Percentiles rank a stretch among this genome's conserved stretches.
These are phyloP conservation scores for Zelostemma sp. DNA, from an alignment of 1,140 invertebrate genomes.

Conservation along the genomic window DNA sequence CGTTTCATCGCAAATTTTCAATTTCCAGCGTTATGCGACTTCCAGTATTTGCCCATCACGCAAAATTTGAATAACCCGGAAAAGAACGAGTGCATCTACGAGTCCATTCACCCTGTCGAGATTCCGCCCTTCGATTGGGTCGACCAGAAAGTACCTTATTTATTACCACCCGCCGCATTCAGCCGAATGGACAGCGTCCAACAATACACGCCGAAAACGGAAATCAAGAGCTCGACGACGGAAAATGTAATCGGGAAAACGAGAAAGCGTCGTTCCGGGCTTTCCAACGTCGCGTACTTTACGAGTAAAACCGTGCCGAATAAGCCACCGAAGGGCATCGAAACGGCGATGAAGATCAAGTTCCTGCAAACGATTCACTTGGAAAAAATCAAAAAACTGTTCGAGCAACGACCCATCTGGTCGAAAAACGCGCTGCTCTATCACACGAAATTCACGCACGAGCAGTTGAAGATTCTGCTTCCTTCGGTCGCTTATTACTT, in stretches of 20 bases:
- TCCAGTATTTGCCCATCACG: conserved; percentile 87
- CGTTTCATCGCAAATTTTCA: background rate
- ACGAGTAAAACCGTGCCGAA: conserved; percentile 70
- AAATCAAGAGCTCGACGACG: conserved; percentile 49
- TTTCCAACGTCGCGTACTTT: conserved; percentile 73
- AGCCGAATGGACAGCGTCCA: conserved; percentile 81
- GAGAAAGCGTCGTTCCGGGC: conserved; percentile 70
- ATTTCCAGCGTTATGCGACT: conserved; percentile 85
- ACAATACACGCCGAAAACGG: conserved; percentile 65
- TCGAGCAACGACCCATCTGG: conserved; percentile 88
- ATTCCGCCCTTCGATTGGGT: conserved; percentile 75
- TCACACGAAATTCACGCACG: conserved; percentile 74
- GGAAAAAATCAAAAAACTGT: conserved; percentile 74
- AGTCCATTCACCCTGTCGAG: conserved; percentile 76
- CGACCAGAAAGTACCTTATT: conserved; percentile 74
- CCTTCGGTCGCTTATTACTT: conserved; percentile 88
- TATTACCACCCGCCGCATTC: conserved; percentile 83
- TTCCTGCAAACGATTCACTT: conserved; percentile 66
- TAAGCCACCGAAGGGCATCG: conserved; percentile 69
- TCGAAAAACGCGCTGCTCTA: conserved; percentile 81
- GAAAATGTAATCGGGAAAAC: conserved; percentile 71
- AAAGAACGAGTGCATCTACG: conserved; percentile 73
- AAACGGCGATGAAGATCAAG: conserved; percentile 69
- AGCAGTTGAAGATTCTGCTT: conserved; percentile 82
- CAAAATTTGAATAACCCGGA: conserved; percentile 59